These are phyloP conservation scores for Odontocolon sp. DNA, from an alignment of 2,888 invertebrate species.

Conservation along the genomic window DNA sequence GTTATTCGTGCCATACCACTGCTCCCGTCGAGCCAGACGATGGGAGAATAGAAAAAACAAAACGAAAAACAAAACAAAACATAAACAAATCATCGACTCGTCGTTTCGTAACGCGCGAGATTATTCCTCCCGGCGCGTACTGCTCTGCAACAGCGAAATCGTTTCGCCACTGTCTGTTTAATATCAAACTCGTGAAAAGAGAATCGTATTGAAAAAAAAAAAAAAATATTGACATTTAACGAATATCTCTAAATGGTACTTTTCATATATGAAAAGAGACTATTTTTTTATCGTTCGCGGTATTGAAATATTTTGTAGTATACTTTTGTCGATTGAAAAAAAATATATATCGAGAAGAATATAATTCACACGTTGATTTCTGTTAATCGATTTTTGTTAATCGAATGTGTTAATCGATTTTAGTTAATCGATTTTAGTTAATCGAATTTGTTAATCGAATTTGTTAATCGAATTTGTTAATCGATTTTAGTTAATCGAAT, in stretches of 20 bases:
- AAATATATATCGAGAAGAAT: too few relatives aligned
- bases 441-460: too few relatives aligned
- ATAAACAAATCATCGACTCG: not conserved
- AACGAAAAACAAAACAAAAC: not conserved
- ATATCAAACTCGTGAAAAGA: not conserved
- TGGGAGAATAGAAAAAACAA: not conserved
- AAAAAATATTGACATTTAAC: constrained; percentile 24
- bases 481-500: too few relatives aligned
- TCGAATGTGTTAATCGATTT: too few relatives aligned
- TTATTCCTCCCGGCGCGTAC: not conserved
- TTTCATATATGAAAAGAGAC: not conserved
- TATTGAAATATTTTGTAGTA: constrained; percentile 15
- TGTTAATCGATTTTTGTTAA: too few relatives aligned
- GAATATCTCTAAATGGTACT: not conserved
- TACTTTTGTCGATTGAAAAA: too few relatives aligned
- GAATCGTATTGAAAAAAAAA: not conserved
- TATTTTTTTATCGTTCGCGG: not conserved
- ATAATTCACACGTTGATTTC: too few relatives aligned
- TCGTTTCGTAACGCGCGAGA: not conserved
- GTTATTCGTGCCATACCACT: constrained; percentile 57
- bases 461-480: too few relatives aligned
- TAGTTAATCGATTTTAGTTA: too few relatives aligned
- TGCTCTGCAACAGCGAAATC: constrained; percentile 7
- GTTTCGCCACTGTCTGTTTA: constrained; percentile 2
- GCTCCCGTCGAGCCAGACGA: constrained; percentile 52